Percentiles rank a stretch among this genome's conserved stretches.
phyloP scores from a whole-genome alignment of 1,140 invertebrate species.

The Leptinotarsa undecemlineata region DNA sequence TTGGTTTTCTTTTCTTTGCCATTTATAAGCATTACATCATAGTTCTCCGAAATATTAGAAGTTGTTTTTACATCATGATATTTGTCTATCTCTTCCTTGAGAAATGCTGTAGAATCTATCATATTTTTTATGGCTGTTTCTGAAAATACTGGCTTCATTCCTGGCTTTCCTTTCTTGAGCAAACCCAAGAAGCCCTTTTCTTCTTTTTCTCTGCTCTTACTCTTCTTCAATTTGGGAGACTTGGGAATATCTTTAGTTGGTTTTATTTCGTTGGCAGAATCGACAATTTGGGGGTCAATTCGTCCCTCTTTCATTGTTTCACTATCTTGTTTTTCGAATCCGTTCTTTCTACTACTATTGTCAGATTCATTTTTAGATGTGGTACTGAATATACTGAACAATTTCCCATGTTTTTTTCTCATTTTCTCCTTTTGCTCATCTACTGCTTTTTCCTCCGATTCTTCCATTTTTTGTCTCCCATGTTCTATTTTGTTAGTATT shows the following conservation, averaged over 20 bases:
- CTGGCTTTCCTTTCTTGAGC: constrained; percentile 30
- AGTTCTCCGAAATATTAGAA: too few relatives aligned
- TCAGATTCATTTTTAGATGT: constrained; percentile 46
- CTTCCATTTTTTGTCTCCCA: neutral
- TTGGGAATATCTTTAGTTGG: constrained; percentile 29
- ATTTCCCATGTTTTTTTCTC: constrained; percentile 42
- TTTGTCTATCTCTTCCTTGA: constrained; percentile 37
- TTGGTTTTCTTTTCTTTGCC: too few relatives aligned
- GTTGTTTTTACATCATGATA: constrained; percentile 36
- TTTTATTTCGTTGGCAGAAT: constrained; percentile 50
- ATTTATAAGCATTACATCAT: too few relatives aligned
- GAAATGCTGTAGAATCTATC: constrained; percentile 31
- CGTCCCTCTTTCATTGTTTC: constrained; percentile 48
- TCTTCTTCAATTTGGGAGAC: constrained; percentile 36
- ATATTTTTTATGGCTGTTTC: constrained; percentile 26
- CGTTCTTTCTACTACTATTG: constrained; percentile 41
- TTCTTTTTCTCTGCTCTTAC: constrained; percentile 24
- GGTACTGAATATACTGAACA: constrained; percentile 47
- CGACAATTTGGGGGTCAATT: constrained; percentile 41
- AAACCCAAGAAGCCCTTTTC: constrained; percentile 33
- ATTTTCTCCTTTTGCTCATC: constrained; percentile 35
- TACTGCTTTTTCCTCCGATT: constrained; percentile 3
- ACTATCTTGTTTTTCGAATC: constrained; percentile 50
- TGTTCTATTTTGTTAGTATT: neutral
- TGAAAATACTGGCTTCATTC: constrained; percentile 20